A percentile compares a stretch with the other conserved stretches of the same genome.
phyloP scores from a whole-genome alignment of 2,888 invertebrate species.

The Eupithecia inturbata region DNA sequence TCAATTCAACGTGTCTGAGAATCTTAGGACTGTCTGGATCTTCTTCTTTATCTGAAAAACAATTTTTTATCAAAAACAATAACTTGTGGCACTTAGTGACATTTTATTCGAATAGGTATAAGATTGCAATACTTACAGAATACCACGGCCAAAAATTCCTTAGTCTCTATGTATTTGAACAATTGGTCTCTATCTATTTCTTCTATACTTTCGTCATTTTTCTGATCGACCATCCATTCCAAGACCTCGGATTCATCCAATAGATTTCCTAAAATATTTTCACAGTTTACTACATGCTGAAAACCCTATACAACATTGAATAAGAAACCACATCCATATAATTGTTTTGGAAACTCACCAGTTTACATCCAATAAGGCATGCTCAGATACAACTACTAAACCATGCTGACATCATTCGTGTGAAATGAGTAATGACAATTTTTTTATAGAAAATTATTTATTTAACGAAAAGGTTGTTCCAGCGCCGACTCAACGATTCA shows the following conservation, averaged over 20 bases:
- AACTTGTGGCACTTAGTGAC: background rate
- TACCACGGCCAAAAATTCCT: conserved; percentile 95
- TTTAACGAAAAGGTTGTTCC: conserved; percentile 80
- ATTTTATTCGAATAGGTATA: background rate
- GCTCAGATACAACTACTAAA: conserved; percentile 79
- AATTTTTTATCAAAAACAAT: background rate
- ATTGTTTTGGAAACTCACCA: conserved; percentile 78
- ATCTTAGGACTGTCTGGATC: conserved; percentile 91
- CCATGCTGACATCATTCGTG: conserved; percentile 83
- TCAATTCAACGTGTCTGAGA: conserved; percentile 93
- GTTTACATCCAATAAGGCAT: conserved; percentile 78
- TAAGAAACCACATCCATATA: conserved; percentile 83
- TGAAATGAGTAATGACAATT: conserved; percentile 74
- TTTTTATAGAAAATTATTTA: conserved; percentile 80
- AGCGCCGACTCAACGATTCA: conserved; percentile 79
- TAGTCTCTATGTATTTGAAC: conserved; percentile 92
- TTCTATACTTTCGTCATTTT: conserved; percentile 95
- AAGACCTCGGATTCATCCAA: conserved; percentile 92
- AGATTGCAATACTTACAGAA: conserved; percentile 90
- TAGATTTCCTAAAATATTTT: conserved; percentile 80
- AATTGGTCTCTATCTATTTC: conserved; percentile 93
- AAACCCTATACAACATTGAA: conserved; percentile 57
- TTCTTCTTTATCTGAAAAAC: conserved; percentile 88
- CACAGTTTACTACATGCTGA: conserved; percentile 57
- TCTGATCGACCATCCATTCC: conserved; percentile 96